Conservation (phyloP, 2,888 invertebrate genomes). For the Agriopis marginaria region DNA sequence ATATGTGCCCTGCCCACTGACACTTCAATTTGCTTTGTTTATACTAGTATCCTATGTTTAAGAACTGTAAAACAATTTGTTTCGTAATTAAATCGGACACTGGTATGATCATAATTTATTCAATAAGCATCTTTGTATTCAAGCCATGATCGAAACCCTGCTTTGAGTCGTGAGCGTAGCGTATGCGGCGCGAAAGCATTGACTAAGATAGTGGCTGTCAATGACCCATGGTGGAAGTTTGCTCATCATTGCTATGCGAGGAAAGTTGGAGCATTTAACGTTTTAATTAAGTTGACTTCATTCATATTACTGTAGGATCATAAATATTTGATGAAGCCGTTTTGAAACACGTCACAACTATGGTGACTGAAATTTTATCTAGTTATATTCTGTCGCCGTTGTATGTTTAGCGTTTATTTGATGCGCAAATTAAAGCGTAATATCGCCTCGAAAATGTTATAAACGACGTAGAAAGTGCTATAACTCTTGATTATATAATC, state of each 20-base stretch:
- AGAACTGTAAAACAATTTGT: no score
- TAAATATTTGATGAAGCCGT: slow-evolving; percentile 17
- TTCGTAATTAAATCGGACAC: neutral
- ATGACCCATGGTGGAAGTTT: slow-evolving; percentile 58
- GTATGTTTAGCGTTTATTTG: neutral
- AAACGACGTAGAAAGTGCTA: slow-evolving; percentile 4
- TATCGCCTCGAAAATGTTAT: neutral
- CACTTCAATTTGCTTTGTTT: no score
- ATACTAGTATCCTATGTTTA: no score
- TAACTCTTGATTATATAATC: neutral
- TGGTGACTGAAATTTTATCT: neutral
- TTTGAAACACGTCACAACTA: slow-evolving; percentile 7
- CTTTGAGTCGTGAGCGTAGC: slow-evolving; percentile 30
- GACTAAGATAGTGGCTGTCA: slow-evolving; percentile 55
- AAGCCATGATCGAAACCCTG: slow-evolving; percentile 42
- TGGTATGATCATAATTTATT: slow-evolving; percentile 3
- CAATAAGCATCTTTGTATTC: slow-evolving; percentile 46
- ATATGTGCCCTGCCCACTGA: no score
- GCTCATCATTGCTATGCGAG: slow-evolving; percentile 44
- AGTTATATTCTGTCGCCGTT: neutral
- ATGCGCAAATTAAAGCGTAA: neutral
- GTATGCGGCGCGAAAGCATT: slow-evolving; percentile 58
- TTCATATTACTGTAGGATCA: slow-evolving; percentile 16
- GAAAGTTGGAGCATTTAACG: slow-evolving; percentile 26
- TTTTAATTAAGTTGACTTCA: slow-evolving; percentile 12